A percentile compares a stretch with the other conserved stretches of the same genome.
These are phyloP conservation scores for Setophaga petechia DNA, from an alignment of 2,113 vertebrate genomes.

Conservation along the genomic window DNA sequence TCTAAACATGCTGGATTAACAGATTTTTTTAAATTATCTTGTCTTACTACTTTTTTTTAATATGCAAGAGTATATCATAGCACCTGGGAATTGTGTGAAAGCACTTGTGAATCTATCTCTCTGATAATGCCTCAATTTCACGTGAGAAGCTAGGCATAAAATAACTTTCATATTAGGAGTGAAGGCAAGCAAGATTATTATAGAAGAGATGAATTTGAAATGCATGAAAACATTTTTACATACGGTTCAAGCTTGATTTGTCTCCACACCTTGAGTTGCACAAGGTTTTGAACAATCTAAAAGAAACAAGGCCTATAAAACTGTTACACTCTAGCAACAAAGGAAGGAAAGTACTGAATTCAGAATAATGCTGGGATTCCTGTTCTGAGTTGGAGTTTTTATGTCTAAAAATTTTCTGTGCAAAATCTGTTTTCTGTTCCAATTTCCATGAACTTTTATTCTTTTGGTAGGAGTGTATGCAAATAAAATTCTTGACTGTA, in stretches of 20 bases:
- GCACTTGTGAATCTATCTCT: neutral
- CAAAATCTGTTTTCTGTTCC: neutral
- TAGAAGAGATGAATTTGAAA: neutral
- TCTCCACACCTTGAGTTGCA: neutral
- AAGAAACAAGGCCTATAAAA: neutral
- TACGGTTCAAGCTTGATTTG: neutral
- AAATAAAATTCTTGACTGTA: neutral
- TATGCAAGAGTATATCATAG: neutral
- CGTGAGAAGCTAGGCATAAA: neutral
- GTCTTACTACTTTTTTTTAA: neutral
- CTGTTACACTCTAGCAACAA: neutral
- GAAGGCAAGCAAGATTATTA: neutral
- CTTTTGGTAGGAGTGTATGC: neutral
- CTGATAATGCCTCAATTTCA: neutral
- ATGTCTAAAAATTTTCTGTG: neutral
- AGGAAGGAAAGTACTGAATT: neutral
- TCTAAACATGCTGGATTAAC: neutral
- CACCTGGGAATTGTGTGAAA: neutral
- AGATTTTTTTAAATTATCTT: neutral
- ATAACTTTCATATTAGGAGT: neutral
- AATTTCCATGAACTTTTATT: neutral
- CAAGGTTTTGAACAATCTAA: neutral
- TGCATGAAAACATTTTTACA: neutral
- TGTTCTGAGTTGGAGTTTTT: neutral
- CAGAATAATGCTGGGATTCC: neutral